Evolutionary conservation across 1,140 invertebrate genomes (phyloP).

Genomic region (Drosophila azteca): DNA sequence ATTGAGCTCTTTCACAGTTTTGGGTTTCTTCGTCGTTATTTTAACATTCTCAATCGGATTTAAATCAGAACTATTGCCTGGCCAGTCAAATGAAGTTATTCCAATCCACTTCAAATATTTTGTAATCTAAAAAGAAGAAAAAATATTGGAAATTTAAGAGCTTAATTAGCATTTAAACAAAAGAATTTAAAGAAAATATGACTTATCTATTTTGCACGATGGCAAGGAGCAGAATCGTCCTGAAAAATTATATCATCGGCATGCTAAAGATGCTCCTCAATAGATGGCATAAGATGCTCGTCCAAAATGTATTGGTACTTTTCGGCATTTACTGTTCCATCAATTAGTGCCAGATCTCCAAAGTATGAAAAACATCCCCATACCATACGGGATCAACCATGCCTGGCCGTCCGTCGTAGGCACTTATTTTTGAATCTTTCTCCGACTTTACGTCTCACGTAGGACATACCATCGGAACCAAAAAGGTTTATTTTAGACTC

Average conservation of each 20-base stretch:
- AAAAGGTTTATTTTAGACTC: slow-evolving; percentile 19
- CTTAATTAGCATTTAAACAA: neutral
- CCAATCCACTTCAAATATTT: slow-evolving; percentile 10
- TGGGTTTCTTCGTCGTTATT: neutral
- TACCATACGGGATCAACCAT: too few relatives aligned
- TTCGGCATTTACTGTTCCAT: too few relatives aligned
- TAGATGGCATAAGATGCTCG: slow-evolving; percentile 3
- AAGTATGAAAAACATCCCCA: too few relatives aligned
- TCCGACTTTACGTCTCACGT: slow-evolving; percentile 9
- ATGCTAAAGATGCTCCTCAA: too few relatives aligned
- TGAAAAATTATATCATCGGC: too few relatives aligned
- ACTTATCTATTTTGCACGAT: slow-evolving; percentile 10
- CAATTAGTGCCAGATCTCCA: too few relatives aligned
- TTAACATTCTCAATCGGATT: slow-evolving; percentile 18
- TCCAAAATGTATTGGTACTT: too few relatives aligned
- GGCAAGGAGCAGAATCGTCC: slow-evolving; percentile 12
- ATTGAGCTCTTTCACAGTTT: slow-evolving; percentile 2
- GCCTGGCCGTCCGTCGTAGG: slow-evolving; percentile 2
- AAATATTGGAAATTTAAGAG: neutral
- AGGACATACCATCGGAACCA: slow-evolving; percentile 12
- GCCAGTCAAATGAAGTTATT: slow-evolving; percentile 9
- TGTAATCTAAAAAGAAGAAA: slow-evolving; percentile 3
- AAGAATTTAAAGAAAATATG: slow-evolving; percentile 6
- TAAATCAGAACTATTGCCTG: slow-evolving; percentile 18
- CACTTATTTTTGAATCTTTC: slow-evolving; percentile 12